Base-by-base conservation (phyloP, 2,888 invertebrate genomes). In the Monopis laevigella region DNA sequence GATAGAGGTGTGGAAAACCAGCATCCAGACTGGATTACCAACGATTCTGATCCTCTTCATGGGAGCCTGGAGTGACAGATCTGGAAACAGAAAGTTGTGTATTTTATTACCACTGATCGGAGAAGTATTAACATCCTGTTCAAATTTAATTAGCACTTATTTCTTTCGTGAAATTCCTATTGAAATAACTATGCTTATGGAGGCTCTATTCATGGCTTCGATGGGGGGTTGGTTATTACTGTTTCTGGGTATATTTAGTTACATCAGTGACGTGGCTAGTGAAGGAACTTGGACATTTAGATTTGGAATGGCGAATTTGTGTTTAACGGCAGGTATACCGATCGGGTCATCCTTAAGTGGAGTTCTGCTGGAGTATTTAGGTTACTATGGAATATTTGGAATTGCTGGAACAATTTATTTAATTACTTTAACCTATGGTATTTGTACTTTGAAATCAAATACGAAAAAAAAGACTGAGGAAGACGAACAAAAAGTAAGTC, bases 21-120 rank as follows among this genome's bases (percentile, higher is more conserved):
- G 84, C 0, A 65, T 86, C 44, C 82, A 84, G 47, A 85, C 85
- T 6, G 59, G 82, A 1, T 55, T 86, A 24, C 85, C 86, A 2
- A 80, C 80, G 0, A 27, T 84, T 2, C 55, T 86, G 1, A 80
- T 85, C 0, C 69, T 84, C 32, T 82, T 85, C 30, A 69, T 85
- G 59, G 86, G 86, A 6, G 83, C 85, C 0, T 86, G 86, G 86
- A 85, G 84, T 48, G 86, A 86, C 47, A 68, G 82, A 38, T 82
- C 82, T 3, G 83, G 83, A 1, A 73, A 82, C 34, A 65, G 85
- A 45, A 85, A 84, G 58, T 52, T 84, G 2, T 84, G 83, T 45
- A 84, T 86, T 47, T 50, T 86, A 1, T 47, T 84, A 13, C 85
- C 86, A 2, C 62, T 85, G 10, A 44, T 74, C 2, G 85, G 84